Conservation (phyloP, 1,140 invertebrate genomes). For the Rhopalosiphum maidis region DNA sequence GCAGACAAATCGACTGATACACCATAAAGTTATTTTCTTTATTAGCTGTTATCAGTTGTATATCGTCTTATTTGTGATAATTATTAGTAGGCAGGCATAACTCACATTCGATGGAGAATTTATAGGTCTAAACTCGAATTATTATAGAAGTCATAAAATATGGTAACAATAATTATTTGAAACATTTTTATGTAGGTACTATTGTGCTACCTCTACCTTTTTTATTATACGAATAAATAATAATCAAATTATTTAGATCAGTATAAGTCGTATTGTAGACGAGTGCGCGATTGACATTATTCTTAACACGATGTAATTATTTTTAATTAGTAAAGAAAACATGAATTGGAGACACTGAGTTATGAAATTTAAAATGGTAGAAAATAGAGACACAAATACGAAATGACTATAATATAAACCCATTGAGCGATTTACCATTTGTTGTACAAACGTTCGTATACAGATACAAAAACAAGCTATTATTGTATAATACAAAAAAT, state of each 20-base stretch:
- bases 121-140: not conserved
- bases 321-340: not conserved
- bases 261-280: not conserved
- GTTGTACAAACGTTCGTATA: conserved; percentile 22
- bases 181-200: not conserved
- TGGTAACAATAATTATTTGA: not conserved
- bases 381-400: not conserved
- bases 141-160: not conserved
- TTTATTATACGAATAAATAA: not conserved
- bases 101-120: not conserved
- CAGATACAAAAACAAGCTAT: conserved; percentile 18
- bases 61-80: not conserved
- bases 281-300: not conserved
- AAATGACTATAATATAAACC: not conserved
- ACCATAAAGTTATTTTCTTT: not conserved
- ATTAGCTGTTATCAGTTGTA: not conserved
- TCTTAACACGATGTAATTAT: not conserved
- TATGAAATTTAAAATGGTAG: not conserved
- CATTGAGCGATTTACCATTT: conserved; percentile 42
- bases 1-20: not conserved
- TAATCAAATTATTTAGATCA: not conserved
- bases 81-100: not conserved
- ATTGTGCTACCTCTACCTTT: not conserved
- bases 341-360: not conserved
- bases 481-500: conserved; percentile 39